Base-by-base conservation (phyloP, 2,113 vertebrate genomes). In the Chloebia gouldiae region DNA sequence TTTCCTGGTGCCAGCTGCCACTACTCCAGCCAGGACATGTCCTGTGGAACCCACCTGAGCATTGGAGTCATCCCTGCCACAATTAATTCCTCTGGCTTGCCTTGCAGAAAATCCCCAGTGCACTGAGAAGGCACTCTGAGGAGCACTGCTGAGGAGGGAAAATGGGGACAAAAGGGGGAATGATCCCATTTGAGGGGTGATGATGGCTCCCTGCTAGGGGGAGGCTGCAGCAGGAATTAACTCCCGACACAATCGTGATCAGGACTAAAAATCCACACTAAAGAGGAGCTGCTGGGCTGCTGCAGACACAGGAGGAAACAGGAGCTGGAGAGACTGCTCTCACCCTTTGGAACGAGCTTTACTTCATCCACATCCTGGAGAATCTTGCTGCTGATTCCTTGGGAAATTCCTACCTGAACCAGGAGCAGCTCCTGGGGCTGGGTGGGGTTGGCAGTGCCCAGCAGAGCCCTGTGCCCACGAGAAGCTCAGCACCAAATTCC, bases 111-210 rank as follows among this genome's bases (percentile, higher is more conserved):
- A 73, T 27, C 53, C 91, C 3, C 5, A 72, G 54, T 0, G 24
- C 22, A 0, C 56, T 5, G 65, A 10, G 31, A 7, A 54, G 70
- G 18, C 3, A 0, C 56, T 57, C 13, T 40, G 76, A 25, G 15
- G 53, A 20, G 77, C 4, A 1, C 61, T 79, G 81, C 81, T 44
- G 89, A 22, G 81, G 40, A 61, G 42, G 69, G 51, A 33, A 54
- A 84, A 87, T 11, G 77, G 90, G 90, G 77, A 89, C 56, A 37
- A 57, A 80, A 88, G 72, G 83, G 93, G 80, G 86, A 88, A 65
- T 5, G 63, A 45, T 77, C 45, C 91, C 80, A 73, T 86, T 27
- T 65, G 86, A 69, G 80, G 77, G 53, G n/a, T 28, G 40, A 40
- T 40, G 40, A 40, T 40, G 40, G 40, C 40, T 40, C 40, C 40